Evolutionary conservation across 2,888 invertebrate genomes (phyloP).

Genomic region (Drosophila falleni): DNA sequence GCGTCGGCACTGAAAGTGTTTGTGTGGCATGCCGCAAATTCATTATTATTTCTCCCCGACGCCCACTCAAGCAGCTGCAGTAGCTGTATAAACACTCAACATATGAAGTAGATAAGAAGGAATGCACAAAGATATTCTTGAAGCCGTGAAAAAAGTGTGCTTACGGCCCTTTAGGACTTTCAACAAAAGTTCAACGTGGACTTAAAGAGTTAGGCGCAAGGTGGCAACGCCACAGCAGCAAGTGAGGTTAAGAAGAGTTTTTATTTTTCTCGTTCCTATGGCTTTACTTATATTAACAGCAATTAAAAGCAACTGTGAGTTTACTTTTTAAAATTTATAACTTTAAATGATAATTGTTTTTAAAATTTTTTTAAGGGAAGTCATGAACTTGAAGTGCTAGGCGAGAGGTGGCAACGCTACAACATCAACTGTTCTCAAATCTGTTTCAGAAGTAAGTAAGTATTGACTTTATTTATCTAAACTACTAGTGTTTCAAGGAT

Average conservation of each 20-base stretch:
- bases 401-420: not conserved
- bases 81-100: conserved; percentile 46
- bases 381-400: not conserved
- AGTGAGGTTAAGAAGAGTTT: conserved; percentile 9
- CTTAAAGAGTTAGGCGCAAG: conserved; percentile 13
- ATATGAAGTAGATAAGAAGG: conserved; percentile 53
- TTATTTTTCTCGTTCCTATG: not conserved
- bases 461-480: too few relatives aligned
- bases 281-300: too few relatives aligned
- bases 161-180: conserved; percentile 15
- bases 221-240: conserved; percentile 8
- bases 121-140: conserved; percentile 16
- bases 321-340: too few relatives aligned
- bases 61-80: conserved; percentile 38
- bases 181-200: conserved; percentile 12
- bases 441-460: too few relatives aligned
- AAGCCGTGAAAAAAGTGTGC: conserved; percentile 12
- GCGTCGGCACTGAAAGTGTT: conserved; percentile 61
- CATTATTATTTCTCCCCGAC: conserved; percentile 73
- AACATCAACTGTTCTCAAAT: too few relatives aligned
- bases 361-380: too few relatives aligned
- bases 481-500: too few relatives aligned
- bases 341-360: too few relatives aligned
- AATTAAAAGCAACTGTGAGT: too few relatives aligned
- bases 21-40: conserved; percentile 80